Base-by-base conservation (phyloP, 2,888 invertebrate genomes). In the Cephus rjabovi region DNA sequence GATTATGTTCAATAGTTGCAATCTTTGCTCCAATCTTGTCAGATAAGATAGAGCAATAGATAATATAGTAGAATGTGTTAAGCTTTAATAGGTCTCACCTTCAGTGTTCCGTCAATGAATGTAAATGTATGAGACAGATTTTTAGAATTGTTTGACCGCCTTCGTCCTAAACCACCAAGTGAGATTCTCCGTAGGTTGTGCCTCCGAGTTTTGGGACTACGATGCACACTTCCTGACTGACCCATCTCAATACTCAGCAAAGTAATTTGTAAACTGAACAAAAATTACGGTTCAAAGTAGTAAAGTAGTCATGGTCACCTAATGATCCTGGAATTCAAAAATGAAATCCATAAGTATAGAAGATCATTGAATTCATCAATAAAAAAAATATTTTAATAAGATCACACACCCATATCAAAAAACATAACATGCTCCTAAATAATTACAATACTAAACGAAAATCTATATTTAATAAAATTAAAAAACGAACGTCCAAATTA, bases 81-180 rank as follows among this genome's bases (percentile, higher is more conserved):
- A 6, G 33, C 15, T 71, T 71, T 6, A 31, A 34, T 35, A 70
- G 12, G 70, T 12, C 69, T 71, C 80, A 85, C 85, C 85, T 85
- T 85, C 35, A 84, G 81, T 34, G 83, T 81, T 12, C 82, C 83
- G 73, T 84, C 83, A 1, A 81, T 81, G 35, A 84, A 83, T 11
- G 84, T 82, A 79, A 84, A 83, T 12, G 83, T 81, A 74, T 83
- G 84, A 4, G 83, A 84, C 35, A 84, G 56, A 79, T 83, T 85
- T 71, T 83, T 84, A 1, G 83, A 82, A 73, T 78, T 77, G 74
- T 81, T 79, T 75, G 76, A 81, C 35, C 80, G 79, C 73, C 83
- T 80, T 79, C 79, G 82, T 34, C 84, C 81, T 75, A 83, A 81
- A 34, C 76, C 74, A 68, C 78, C 75, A 34, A 84, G 31, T 4